phyloP scores from a whole-genome alignment of 37 sponge, comb jelly and placozoan genomes.

The Dysidea cf. avara region DNA sequence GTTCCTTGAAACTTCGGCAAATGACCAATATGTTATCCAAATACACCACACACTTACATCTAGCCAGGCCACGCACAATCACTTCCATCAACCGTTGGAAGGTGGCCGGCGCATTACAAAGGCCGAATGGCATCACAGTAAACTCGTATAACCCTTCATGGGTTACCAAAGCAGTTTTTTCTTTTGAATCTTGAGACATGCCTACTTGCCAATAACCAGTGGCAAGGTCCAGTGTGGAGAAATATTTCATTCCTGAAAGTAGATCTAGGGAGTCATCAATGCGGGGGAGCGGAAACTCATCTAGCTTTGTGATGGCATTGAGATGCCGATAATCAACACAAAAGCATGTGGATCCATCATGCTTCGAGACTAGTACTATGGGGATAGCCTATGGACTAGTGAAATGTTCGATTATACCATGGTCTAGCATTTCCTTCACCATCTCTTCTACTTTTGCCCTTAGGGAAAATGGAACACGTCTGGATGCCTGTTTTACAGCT shows the following conservation, averaged over 20 bases:
- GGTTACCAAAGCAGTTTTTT: slow-evolving; percentile 27
- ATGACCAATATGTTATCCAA: slow-evolving; percentile 48
- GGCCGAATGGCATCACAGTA: slow-evolving; percentile 38
- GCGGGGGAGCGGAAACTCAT: slow-evolving; percentile 48
- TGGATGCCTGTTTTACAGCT: slow-evolving; percentile 25
- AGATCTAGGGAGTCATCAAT: slow-evolving; percentile 42
- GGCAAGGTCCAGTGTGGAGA: slow-evolving; percentile 33
- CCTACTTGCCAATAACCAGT: slow-evolving; percentile 58
- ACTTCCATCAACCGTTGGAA: slow-evolving; percentile 50
- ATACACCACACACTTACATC: slow-evolving; percentile 24
- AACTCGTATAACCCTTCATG: slow-evolving; percentile 36
- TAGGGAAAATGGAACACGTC: slow-evolving; percentile 11
- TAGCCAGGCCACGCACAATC: slow-evolving; percentile 2
- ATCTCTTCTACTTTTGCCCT: slow-evolving; percentile 16
- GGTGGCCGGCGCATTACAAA: slow-evolving; percentile 45
- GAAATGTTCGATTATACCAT: slow-evolving; percentile 43
- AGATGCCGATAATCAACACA: slow-evolving; percentile 61
- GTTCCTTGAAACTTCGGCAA: slow-evolving; percentile 13
- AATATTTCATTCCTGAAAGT: slow-evolving; percentile 17
- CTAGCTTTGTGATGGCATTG: slow-evolving; percentile 50
- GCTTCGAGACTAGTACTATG: slow-evolving; percentile 49
- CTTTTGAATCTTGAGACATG: slow-evolving; percentile 10
- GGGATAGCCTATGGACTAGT: slow-evolving; percentile 53
- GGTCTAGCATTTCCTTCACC: slow-evolving; percentile 40
- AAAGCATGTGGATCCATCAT: slow-evolving; percentile 41